Base-by-base conservation (phyloP, 2,888 invertebrate species). In the Cheilosia impressa region DNA sequence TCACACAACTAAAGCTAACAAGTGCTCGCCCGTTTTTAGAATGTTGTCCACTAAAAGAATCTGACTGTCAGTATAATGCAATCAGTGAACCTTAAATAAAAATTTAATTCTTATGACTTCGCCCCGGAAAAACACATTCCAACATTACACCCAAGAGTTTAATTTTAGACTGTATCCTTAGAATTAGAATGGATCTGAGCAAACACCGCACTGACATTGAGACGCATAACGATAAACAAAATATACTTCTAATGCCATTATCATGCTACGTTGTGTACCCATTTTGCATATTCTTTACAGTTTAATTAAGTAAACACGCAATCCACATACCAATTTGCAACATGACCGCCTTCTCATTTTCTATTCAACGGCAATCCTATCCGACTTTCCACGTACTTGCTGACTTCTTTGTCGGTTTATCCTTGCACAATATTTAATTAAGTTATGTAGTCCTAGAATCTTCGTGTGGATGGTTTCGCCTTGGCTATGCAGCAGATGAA, bases 261-360 rank as follows among this genome's bases (percentile, higher is more conserved):
- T 19, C 53, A 4, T 22, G 19, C 7, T 34, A 34, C 34, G 22
- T 47, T 53, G 27, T 52, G 38, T 19, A 58, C 17, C 27, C 15
- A 69, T 34, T 60, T 41, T 50, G 50, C 71, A 60, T 50, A 52
- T 71, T 27, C 58, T 19, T 41, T 50, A 41, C 41, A 60, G 58
- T 38, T 52, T 60, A 60, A 60, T 71, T 71, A 60, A 71, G 50
- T 24, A 60, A 71, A 60, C 60, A 60, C 50, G 38, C 50, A 50
- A 71, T 60, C 60, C 50, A 71, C 71, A 60, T 60, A 41, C 58
- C 71, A 71, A 71, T 71, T 71, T 71, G 71, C 60, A 71, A 60
- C 58, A 50, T 58, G 69, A 58, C 71, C 60, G 60, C 24, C 50
- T 52, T 41, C 60, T 60, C 60, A 71, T 60, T 41, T 71, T 15